Evolutionary conservation across 2,113 vertebrate genomes (phyloP).

Genomic region (Protobothrops mucrosquamatus): DNA sequence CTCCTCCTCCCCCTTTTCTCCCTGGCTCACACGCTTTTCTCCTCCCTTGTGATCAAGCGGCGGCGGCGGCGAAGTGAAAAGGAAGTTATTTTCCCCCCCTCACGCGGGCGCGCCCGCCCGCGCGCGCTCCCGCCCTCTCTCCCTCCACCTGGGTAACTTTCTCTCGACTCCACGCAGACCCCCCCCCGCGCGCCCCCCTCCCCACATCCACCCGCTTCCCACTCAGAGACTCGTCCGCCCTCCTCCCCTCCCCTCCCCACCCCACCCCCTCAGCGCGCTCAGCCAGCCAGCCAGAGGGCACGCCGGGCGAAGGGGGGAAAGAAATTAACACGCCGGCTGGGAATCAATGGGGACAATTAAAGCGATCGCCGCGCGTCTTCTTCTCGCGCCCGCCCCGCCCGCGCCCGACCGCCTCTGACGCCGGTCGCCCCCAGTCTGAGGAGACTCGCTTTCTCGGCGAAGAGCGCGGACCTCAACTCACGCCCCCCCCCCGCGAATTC

Average conservation of each 20-base stretch:
- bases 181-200: not conserved
- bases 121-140: not conserved
- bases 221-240: not conserved
- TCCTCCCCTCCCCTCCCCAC: not conserved
- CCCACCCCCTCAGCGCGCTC: not conserved
- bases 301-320: constrained; percentile 67
- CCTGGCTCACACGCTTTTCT: not conserved
- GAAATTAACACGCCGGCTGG: constrained; percentile 53
- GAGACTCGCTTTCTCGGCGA: not conserved
- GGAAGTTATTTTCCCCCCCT: constrained; percentile 1
- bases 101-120: too few species aligned
- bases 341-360: constrained; percentile 25
- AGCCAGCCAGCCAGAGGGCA: constrained; percentile 62
- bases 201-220: constrained; percentile 18
- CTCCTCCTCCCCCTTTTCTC: too few species aligned
- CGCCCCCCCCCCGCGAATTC: not conserved
- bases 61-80: not conserved
- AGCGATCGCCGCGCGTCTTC: constrained; percentile 11
- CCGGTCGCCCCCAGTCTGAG: not conserved
- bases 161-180: constrained; percentile 24
- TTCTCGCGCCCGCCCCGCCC: not conserved
- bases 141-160: constrained; percentile 52
- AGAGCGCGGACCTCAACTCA: not conserved
- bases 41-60: not conserved
- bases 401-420: not conserved